A percentile compares a stretch with the other conserved stretches of the same genome.
These are phyloP conservation scores for Pogona vitticeps DNA, from an alignment of 2,113 vertebrate genomes.

Conservation along the genomic window DNA sequence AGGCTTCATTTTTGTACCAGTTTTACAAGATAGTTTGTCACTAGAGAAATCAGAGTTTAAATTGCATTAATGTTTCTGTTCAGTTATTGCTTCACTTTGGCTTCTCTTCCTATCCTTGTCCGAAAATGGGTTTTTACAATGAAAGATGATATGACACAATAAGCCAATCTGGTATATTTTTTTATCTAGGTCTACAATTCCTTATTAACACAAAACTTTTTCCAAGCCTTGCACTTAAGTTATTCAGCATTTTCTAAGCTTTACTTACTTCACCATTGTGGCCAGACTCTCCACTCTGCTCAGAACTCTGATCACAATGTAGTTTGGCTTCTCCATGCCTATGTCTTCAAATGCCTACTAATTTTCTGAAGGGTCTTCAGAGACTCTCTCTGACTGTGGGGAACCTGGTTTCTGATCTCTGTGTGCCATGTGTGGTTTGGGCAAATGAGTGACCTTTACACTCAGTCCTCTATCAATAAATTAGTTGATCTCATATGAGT, in stretches of 20 bases:
- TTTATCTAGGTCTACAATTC: not conserved
- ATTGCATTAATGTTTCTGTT: conserved; percentile 31
- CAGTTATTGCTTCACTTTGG: not conserved
- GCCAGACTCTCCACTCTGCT: no score
- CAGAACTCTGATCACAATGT: no score
- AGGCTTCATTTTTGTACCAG: conserved; percentile 10
- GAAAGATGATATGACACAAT: conserved; percentile 5
- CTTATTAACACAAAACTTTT: conserved; percentile 29
- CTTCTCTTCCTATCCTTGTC: not conserved
- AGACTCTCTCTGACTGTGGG: no score
- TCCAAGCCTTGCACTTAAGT: no score
- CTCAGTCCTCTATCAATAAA: not conserved
- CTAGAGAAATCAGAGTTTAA: conserved; percentile 1
- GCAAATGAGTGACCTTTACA: not conserved
- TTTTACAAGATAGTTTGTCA: conserved; percentile 15
- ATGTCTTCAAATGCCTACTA: no score
- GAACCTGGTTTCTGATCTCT: not conserved
- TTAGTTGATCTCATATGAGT: not conserved
- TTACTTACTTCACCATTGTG: no score
- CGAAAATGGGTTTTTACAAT: conserved; percentile 18
- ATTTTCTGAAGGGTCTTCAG: no score
- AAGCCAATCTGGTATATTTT: conserved; percentile 21
- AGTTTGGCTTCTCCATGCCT: no score
- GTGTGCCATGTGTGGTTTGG: not conserved
- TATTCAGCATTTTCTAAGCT: no score